A percentile compares a stretch with the other conserved stretches of the same genome.
These are phyloP conservation scores for Caenorhabditis brenneri DNA, from an alignment of 1,140 invertebrate species.

Conservation along the genomic window DNA sequence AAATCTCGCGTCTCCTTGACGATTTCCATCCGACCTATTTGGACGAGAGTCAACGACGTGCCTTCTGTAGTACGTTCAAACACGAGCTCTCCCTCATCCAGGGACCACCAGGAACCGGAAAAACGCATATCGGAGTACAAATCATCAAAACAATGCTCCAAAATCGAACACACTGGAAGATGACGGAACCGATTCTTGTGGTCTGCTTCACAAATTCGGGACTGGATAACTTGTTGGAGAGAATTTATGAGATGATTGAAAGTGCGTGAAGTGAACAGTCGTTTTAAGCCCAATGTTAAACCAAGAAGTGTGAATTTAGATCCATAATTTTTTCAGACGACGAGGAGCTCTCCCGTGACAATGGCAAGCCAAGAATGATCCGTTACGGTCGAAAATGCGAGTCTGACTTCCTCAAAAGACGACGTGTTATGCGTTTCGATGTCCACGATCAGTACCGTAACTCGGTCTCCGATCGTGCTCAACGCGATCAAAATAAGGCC, in stretches of 20 bases:
- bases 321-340: background rate
- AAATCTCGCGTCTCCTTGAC: slow-evolving; percentile 73
- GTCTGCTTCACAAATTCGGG: slow-evolving; percentile 87
- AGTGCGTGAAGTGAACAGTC: background rate
- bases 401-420: background rate
- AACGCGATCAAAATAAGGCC: background rate
- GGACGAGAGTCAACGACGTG: slow-evolving; percentile 73
- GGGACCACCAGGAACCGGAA: slow-evolving; percentile 80
- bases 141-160: slow-evolving; percentile 62
- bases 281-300: too few relatives aligned
- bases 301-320: background rate
- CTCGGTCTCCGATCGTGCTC: background rate
- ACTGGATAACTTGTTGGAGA: slow-evolving; percentile 86
- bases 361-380: background rate
- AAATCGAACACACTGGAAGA: slow-evolving; percentile 54
- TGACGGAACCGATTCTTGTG: slow-evolving; percentile 78
- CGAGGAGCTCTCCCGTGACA: background rate
- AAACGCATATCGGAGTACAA: slow-evolving; percentile 79
- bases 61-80: slow-evolving; percentile 72
- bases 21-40: slow-evolving; percentile 55
- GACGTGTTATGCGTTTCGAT: background rate
- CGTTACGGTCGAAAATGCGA: background rate
- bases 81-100: slow-evolving; percentile 78
- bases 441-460: background rate
- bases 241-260: slow-evolving; percentile 72